A percentile compares a stretch with the other conserved stretches of the same genome.
Conservation (phyloP, 2,888 invertebrate species). For the Copidosoma aretas region DNA sequence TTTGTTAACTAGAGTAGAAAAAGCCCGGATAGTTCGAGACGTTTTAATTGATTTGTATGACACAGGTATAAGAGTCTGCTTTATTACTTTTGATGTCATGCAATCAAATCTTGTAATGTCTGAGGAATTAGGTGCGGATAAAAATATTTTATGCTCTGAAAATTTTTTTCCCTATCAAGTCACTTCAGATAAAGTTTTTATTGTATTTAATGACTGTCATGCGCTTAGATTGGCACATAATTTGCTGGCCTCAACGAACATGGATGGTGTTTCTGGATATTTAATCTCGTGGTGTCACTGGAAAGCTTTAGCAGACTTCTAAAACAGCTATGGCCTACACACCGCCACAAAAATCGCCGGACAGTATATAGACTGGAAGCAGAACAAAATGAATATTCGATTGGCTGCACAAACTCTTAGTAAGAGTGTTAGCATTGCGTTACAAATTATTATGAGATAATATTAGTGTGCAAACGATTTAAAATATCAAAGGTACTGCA, state of each 20-base stretch:
- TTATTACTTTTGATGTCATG: too few relatives aligned
- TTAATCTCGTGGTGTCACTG: constrained; percentile 36
- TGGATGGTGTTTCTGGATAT: constrained; percentile 26
- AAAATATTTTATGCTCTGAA: too few relatives aligned
- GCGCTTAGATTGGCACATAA: constrained; percentile 21
- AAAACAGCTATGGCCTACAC: constrained; percentile 39
- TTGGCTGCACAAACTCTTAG: constrained; percentile 47
- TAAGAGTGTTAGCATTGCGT: constrained; percentile 42
- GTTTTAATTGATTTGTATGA: too few relatives aligned
- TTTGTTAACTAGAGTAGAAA: too few relatives aligned
- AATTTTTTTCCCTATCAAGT: too few relatives aligned
- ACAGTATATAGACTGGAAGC: constrained; percentile 33
- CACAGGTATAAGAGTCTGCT: too few relatives aligned
- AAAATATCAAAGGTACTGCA: too few relatives aligned
- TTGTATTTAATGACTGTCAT: constrained; percentile 22
- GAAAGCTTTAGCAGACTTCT: constrained; percentile 35
- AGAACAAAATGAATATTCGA: constrained; percentile 46
- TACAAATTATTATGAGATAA: too few relatives aligned
- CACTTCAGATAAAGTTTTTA: not conserved
- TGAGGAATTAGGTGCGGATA: too few relatives aligned
- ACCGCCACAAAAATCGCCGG: constrained; percentile 24
- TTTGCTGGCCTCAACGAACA: constrained; percentile 6
- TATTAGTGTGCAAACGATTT: too few relatives aligned
- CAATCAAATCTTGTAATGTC: too few relatives aligned
- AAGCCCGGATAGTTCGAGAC: too few relatives aligned